These are phyloP conservation scores for Naja naja DNA, from an alignment of 2,113 vertebrate species.

Conservation along the genomic window DNA sequence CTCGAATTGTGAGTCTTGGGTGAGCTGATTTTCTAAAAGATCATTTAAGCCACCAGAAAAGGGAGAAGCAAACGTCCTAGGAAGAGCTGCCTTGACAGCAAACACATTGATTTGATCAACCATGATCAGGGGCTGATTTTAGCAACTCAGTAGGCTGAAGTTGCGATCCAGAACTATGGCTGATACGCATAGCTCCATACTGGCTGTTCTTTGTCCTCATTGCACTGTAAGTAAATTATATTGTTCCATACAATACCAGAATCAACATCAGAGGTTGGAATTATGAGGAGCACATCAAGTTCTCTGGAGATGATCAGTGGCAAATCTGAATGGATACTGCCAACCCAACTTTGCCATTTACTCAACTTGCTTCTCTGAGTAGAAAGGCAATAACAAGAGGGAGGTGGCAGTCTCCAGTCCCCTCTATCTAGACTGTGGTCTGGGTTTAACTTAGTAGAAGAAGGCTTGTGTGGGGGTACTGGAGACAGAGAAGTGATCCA, in stretches of 20 bases:
- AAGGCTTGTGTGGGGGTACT: neutral
- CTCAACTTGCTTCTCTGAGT: neutral
- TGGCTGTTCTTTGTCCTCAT: neutral
- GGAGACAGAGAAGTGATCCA: neutral
- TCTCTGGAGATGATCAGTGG: neutral
- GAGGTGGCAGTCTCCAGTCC: neutral
- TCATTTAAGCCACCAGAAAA: neutral
- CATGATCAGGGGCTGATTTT: neutral
- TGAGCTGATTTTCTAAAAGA: neutral
- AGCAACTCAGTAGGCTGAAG: neutral
- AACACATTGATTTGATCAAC: neutral
- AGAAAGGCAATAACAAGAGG: neutral
- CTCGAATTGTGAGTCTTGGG: neutral
- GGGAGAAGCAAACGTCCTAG: neutral
- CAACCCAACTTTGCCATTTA: neutral
- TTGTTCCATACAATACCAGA: neutral
- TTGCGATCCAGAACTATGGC: neutral
- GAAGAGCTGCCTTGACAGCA: neutral
- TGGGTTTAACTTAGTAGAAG: neutral
- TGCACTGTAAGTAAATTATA: neutral
- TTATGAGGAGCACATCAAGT: neutral
- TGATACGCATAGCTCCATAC: neutral
- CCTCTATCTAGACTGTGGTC: neutral
- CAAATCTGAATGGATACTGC: neutral
- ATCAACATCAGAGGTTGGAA: neutral